These are phyloP conservation scores for Semicossyphus pulcher DNA, from an alignment of 2,113 vertebrate genomes.

Conservation along the genomic window DNA sequence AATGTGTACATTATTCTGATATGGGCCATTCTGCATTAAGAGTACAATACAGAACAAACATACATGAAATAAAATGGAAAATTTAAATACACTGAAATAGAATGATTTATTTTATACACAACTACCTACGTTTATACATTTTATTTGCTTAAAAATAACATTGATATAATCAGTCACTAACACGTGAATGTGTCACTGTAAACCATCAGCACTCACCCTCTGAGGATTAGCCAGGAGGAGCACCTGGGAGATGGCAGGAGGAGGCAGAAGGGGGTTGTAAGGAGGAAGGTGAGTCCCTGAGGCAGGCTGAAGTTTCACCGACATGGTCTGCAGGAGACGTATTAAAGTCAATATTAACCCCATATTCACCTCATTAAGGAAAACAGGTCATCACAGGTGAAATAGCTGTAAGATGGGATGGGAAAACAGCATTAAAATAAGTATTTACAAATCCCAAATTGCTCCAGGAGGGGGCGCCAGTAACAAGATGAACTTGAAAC, in stretches of 20 bases:
- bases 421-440: no score
- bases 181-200: no score
- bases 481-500: no score
- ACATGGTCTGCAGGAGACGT: constrained; percentile 81
- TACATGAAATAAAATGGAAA: background rate
- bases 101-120: no score
- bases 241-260: constrained; percentile 87
- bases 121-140: no score
- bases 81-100: background rate
- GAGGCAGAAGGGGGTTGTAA: constrained; percentile 88
- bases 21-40: no score
- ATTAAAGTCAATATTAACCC: background rate
- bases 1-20: no score
- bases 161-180: background rate
- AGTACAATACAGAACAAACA: background rate
- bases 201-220: constrained; percentile 74
- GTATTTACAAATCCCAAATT: no score
- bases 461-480: no score
- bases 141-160: no score
- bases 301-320: constrained; percentile 87
- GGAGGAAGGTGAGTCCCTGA: constrained; percentile 85
- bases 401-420: no score
- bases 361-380: background rate
- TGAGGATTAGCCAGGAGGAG: constrained; percentile 89
- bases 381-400: no score